These are phyloP conservation scores for Invenusta paracnida DNA, from an alignment of 2,888 invertebrate genomes.

Conservation along the genomic window DNA sequence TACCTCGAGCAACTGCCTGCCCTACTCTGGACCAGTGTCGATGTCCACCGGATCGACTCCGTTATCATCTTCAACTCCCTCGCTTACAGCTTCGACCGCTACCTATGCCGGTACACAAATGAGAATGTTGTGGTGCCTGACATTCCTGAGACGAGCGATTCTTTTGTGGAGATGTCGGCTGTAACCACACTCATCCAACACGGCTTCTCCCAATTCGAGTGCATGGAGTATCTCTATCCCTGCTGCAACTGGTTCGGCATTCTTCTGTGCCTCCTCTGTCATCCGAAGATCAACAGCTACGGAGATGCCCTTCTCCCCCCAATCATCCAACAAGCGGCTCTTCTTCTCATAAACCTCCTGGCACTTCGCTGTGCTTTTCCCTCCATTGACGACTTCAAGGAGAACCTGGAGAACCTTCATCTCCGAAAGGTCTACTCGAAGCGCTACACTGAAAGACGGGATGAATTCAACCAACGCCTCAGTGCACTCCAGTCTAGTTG, in stretches of 20 bases:
- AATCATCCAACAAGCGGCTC: slow-evolving; percentile 41
- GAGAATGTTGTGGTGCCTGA: slow-evolving; percentile 34
- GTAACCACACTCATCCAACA: slow-evolving; percentile 37
- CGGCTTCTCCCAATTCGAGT: slow-evolving; percentile 43
- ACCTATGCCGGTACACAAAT: slow-evolving; percentile 34
- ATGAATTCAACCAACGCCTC: slow-evolving; percentile 36
- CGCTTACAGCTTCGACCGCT: slow-evolving; percentile 40
- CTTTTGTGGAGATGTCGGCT: slow-evolving; percentile 38
- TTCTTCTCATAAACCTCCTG: slow-evolving; percentile 42
- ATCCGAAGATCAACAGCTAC: slow-evolving; percentile 40
- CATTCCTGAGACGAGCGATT: slow-evolving; percentile 37
- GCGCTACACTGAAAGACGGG: slow-evolving; percentile 39
- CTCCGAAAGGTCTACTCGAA: slow-evolving; percentile 43
- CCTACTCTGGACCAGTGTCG: slow-evolving; percentile 37
- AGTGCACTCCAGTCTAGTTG: not conserved
- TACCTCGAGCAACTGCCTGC: slow-evolving; percentile 38
- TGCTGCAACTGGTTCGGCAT: slow-evolving; percentile 43
- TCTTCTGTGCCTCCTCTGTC: slow-evolving; percentile 42
- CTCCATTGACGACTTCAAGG: slow-evolving; percentile 42
- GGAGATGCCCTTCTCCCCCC: slow-evolving; percentile 34
- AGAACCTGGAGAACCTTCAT: slow-evolving; percentile 43
- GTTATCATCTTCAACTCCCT: slow-evolving; percentile 43
- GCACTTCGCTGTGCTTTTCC: slow-evolving; percentile 38
- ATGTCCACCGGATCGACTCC: slow-evolving; percentile 42
- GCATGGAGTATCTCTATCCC: slow-evolving; percentile 40